A percentile compares a stretch with the other conserved stretches of the same genome.
phyloP scores from a whole-genome alignment of 1,140 invertebrate genomes.

The Paracyclopina nana region DNA sequence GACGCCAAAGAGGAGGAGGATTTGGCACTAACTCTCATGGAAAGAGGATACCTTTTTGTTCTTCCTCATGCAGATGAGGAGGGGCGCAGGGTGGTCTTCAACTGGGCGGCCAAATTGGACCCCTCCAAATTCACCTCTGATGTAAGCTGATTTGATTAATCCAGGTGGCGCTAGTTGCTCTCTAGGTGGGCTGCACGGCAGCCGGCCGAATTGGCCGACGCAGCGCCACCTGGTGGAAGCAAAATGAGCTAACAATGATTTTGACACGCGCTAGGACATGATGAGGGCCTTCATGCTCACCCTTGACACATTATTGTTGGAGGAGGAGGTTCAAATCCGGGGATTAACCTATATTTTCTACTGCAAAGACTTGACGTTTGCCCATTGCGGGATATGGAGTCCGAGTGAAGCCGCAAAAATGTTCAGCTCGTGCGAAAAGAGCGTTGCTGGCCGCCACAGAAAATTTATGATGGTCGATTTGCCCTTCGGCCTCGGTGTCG shows the following conservation, averaged over 20 bases:
- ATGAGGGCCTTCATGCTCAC: conserved; percentile 49
- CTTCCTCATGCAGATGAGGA: too few species aligned
- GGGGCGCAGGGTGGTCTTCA: too few species aligned
- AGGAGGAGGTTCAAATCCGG: conserved; percentile 45
- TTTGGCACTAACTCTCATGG: conserved; percentile 1
- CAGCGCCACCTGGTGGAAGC: too few species aligned
- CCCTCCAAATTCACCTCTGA: too few species aligned
- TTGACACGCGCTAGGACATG: conserved; percentile 53
- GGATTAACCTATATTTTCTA: conserved; percentile 49
- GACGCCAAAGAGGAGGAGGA: conserved; percentile 16
- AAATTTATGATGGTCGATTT: conserved; percentile 62
- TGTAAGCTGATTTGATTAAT: too few species aligned
- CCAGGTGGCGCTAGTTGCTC: too few species aligned
- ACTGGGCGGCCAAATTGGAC: too few species aligned
- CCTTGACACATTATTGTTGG: conserved; percentile 51
- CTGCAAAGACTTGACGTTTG: conserved; percentile 56
- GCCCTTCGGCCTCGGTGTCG: conserved; percentile 45
- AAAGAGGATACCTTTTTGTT: conserved; percentile 5
- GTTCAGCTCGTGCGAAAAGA: conserved; percentile 40
- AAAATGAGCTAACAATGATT: too few species aligned
- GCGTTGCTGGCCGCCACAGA: conserved; percentile 67
- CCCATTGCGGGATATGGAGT: conserved; percentile 56
- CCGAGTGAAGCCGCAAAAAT: conserved; percentile 46
- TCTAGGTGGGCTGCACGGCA: too few species aligned
- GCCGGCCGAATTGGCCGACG: too few species aligned